Percentiles rank a stretch among this genome's conserved stretches.
These are phyloP conservation scores for Nothocercus nigrocapillus DNA, from an alignment of 2,113 vertebrate genomes.

Conservation along the genomic window DNA sequence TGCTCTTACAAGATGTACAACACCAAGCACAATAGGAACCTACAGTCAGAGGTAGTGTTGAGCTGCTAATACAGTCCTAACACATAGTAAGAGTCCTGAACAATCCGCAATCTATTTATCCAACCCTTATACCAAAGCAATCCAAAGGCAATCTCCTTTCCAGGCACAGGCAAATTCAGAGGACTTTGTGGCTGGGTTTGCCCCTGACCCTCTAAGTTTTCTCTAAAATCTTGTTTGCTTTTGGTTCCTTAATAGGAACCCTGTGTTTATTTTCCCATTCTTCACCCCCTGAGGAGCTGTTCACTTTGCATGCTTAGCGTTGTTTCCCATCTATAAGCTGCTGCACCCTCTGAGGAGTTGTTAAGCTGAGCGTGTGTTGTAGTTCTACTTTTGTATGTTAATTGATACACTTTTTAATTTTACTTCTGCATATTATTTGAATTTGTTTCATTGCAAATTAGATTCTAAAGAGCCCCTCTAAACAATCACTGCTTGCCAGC, in stretches of 20 bases:
- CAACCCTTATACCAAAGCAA: not conserved
- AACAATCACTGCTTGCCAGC: conserved; percentile 54
- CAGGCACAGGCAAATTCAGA: not conserved
- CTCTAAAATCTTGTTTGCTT: not conserved
- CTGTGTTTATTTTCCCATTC: not conserved
- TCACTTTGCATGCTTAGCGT: not conserved
- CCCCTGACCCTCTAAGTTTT: not conserved
- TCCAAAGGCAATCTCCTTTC: not conserved
- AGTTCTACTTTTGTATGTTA: conserved; percentile 73
- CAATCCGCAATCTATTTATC: not conserved
- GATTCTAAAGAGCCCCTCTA: conserved; percentile 54
- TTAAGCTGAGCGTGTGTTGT: conserved; percentile 35
- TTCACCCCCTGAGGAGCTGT: not conserved
- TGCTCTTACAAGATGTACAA: not conserved
- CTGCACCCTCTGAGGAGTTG: conserved; percentile 48
- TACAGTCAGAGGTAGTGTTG: not conserved
- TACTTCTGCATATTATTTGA: conserved; percentile 73
- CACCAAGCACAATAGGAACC: not conserved
- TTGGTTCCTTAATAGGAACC: not conserved
- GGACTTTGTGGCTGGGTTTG: not conserved
- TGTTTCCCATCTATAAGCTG: conserved; percentile 12
- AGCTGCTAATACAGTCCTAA: not conserved
- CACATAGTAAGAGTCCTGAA: not conserved
- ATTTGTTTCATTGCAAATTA: conserved; percentile 71
- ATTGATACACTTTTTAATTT: conserved; percentile 74